phyloP scores from a whole-genome alignment of 2,888 invertebrate species.

The Thereva unica region DNA sequence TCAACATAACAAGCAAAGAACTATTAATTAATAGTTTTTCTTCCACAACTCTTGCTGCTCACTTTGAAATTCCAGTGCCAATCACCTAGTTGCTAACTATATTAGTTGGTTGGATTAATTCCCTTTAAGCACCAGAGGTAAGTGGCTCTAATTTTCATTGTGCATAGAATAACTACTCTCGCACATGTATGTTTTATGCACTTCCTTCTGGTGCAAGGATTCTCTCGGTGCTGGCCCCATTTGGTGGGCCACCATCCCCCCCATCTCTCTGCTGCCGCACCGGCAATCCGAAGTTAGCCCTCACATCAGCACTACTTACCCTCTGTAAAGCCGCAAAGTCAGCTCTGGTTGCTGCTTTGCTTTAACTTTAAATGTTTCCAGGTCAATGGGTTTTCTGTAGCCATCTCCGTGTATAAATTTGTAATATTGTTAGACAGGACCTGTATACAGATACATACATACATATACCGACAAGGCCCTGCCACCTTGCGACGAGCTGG shows the following conservation, averaged over 20 bases:
- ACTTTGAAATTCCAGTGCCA: too few species aligned
- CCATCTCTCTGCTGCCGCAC: not conserved
- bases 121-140: conserved; percentile 5
- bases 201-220: not conserved
- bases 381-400: conserved; percentile 34
- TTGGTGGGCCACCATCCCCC: too few species aligned
- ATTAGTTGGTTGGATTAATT: conserved; percentile 20
- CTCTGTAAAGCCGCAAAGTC: conserved; percentile 8
- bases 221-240: too few species aligned
- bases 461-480: not conserved
- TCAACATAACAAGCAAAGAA: too few species aligned
- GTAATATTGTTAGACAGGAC: conserved; percentile 25
- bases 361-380: conserved; percentile 38
- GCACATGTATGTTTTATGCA: conserved; percentile 20
- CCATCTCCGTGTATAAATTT: conserved; percentile 17
- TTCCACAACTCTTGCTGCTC: too few species aligned
- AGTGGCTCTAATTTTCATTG: conserved; percentile 12
- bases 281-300: conserved; percentile 20
- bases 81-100: not conserved
- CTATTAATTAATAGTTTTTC: too few species aligned
- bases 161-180: not conserved
- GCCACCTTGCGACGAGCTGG: conserved; percentile 1
- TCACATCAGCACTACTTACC: conserved; percentile 24
- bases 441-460: not conserved
- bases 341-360: conserved; percentile 24